These are phyloP conservation scores for Chloroclystis v-ata DNA, from an alignment of 2,888 invertebrate species.

Conservation along the genomic window DNA sequence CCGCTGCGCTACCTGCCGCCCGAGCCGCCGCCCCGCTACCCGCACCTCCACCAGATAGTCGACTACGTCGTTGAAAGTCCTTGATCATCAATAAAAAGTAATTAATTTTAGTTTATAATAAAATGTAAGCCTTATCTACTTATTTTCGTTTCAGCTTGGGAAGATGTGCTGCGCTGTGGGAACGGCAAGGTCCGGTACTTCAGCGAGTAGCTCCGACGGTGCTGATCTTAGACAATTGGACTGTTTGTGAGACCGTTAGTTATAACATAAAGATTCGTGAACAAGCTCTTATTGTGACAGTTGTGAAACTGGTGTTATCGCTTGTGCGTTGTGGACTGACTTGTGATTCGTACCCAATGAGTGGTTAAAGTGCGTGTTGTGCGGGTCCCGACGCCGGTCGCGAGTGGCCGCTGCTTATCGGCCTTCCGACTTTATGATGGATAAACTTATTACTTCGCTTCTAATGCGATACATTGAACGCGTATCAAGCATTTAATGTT, in stretches of 20 bases:
- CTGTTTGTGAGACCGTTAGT: not conserved
- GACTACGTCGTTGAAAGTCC: slow-evolving; percentile 68
- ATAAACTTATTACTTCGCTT: slow-evolving; percentile 39
- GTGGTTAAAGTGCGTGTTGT: not conserved
- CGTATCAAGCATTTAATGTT: slow-evolving; percentile 51
- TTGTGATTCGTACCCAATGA: not conserved
- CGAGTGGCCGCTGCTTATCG: slow-evolving; percentile 9
- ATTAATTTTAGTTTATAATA: no score
- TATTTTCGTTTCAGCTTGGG: slow-evolving; percentile 81
- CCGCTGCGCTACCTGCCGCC: slow-evolving; percentile 55
- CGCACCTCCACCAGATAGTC: slow-evolving; percentile 51
- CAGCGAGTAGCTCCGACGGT: slow-evolving; percentile 49
- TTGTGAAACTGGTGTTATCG: not conserved
- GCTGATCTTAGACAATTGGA: not conserved
- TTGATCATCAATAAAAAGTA: no score
- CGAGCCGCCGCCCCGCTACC: slow-evolving; percentile 34
- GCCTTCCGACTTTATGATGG: slow-evolving; percentile 38
- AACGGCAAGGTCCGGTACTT: slow-evolving; percentile 68
- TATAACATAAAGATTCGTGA: slow-evolving; percentile 1
- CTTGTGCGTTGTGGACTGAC: not conserved
- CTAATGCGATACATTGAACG: slow-evolving; percentile 29
- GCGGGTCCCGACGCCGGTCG: not conserved
- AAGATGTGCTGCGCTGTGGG: slow-evolving; percentile 80
- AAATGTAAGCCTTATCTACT: no score
- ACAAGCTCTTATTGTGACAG: not conserved